Conservation (phyloP, 2,113 vertebrate genomes). For the Scomber japonicus region DNA sequence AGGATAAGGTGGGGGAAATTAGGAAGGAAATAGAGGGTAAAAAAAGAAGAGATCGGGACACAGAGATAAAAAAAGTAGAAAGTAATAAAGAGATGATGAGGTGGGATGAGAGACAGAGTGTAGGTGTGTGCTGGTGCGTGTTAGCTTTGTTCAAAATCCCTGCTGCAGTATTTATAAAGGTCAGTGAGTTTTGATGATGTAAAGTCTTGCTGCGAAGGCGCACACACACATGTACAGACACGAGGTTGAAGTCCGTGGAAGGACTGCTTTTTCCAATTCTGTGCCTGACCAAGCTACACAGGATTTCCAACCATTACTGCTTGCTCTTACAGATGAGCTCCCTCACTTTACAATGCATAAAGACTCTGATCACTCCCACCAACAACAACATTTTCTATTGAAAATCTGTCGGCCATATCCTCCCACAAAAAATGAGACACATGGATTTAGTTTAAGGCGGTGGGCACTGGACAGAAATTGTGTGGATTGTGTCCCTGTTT, state of each 20-base stretch:
- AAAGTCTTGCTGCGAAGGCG: constrained; percentile 21
- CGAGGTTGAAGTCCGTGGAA: not conserved
- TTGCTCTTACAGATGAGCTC: not conserved
- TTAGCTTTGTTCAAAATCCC: constrained; percentile 58
- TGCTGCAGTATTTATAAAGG: constrained; percentile 73
- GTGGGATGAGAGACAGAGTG: constrained; percentile 16
- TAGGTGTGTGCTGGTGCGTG: constrained; percentile 10
- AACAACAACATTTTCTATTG: not conserved
- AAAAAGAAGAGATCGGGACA: constrained; percentile 25
- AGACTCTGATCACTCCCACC: constrained; percentile 1
- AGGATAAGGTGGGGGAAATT: constrained; percentile 59
- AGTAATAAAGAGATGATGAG: constrained; percentile 58
- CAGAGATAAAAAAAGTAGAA: constrained; percentile 19
- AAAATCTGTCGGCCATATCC: not conserved
- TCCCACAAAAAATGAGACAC: not conserved
- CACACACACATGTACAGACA: constrained; percentile 33
- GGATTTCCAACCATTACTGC: not conserved
- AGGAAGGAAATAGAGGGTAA: constrained; percentile 65
- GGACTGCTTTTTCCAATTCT: not conserved
- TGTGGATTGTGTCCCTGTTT: not conserved
- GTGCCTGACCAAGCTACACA: constrained; percentile 27
- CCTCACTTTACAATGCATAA: not conserved
- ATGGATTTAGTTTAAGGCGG: constrained; percentile 1
- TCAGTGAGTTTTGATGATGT: constrained; percentile 64
- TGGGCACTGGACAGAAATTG: not conserved